Evolutionary conservation across 2,888 invertebrate species (phyloP).

Genomic region (Coenonympha glycerion): DNA sequence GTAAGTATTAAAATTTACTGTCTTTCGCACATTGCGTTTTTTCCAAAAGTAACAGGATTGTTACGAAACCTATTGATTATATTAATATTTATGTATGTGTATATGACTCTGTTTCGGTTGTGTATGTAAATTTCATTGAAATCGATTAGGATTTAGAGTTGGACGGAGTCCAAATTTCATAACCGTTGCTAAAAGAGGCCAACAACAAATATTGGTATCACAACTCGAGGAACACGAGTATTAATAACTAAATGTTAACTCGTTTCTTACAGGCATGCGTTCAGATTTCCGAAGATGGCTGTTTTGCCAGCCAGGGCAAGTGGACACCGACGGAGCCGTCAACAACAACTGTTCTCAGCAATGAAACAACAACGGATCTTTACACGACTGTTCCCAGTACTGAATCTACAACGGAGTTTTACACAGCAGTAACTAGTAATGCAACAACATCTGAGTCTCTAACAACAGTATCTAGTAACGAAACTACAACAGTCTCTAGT

Average conservation of each 20-base stretch:
- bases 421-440: too few relatives aligned
- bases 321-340: slow-evolving; percentile 1
- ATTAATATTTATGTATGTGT: too few relatives aligned
- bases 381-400: not conserved
- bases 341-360: slow-evolving; percentile 2
- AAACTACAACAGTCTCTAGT: not conserved
- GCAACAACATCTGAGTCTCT: not conserved
- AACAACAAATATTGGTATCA: too few relatives aligned
- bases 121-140: too few relatives aligned
- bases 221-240: too few relatives aligned
- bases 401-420: not conserved
- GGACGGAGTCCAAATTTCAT: too few relatives aligned
- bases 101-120: too few relatives aligned
- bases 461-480: not conserved
- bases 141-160: too few relatives aligned
- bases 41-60: too few relatives aligned
- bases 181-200: too few relatives aligned
- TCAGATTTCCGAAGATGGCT: slow-evolving; percentile 23
- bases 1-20: slow-evolving; percentile 1
- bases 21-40: not conserved
- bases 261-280: slow-evolving; percentile 22
- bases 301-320: slow-evolving; percentile 9
- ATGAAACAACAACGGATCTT: not conserved
- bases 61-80: too few relatives aligned
- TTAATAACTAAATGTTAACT: too few relatives aligned